phyloP scores from a whole-genome alignment of 2,888 invertebrate species.

The Hypsopygia costalis region DNA sequence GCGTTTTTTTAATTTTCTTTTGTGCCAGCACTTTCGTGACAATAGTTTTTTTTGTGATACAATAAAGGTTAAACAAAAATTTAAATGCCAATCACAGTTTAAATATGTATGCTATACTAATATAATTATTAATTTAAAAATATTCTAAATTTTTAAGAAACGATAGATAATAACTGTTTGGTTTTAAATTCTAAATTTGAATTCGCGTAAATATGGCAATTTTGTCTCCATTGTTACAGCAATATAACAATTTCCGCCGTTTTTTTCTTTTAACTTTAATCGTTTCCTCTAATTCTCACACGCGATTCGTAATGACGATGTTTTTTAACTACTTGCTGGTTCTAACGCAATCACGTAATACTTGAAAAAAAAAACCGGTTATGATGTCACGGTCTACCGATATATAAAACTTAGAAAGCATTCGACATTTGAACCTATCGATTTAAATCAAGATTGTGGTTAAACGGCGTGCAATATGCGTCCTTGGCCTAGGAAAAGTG shows the following conservation, averaged over 20 bases:
- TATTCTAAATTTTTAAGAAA: no score
- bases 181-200: not conserved
- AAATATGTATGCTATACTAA: no score
- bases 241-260: conserved; percentile 13
- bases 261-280: conserved; percentile 14
- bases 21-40: not conserved
- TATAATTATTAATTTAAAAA: no score
- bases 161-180: no score
- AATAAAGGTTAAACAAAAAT: no score
- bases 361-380: conserved; percentile 19
- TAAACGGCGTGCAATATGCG: conserved; percentile 18
- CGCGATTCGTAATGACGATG: conserved; percentile 13
- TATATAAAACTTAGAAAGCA: conserved; percentile 21
- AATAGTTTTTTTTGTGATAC: no score
- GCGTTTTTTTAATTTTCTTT: not conserved
- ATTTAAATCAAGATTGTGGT: conserved; percentile 30
- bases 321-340: conserved; percentile 10
- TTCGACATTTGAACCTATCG: conserved; percentile 34
- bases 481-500: conserved; percentile 54
- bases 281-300: conserved; percentile 22
- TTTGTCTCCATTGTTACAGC: conserved; percentile 17
- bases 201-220: conserved; percentile 2
- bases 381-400: conserved; percentile 18
- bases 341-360: conserved; percentile 20
- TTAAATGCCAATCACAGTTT: no score